Percentiles rank a stretch among this genome's conserved stretches.
These are phyloP conservation scores for Tupaia chinensis DNA, from an alignment of 2,113 vertebrate species.

Conservation along the genomic window DNA sequence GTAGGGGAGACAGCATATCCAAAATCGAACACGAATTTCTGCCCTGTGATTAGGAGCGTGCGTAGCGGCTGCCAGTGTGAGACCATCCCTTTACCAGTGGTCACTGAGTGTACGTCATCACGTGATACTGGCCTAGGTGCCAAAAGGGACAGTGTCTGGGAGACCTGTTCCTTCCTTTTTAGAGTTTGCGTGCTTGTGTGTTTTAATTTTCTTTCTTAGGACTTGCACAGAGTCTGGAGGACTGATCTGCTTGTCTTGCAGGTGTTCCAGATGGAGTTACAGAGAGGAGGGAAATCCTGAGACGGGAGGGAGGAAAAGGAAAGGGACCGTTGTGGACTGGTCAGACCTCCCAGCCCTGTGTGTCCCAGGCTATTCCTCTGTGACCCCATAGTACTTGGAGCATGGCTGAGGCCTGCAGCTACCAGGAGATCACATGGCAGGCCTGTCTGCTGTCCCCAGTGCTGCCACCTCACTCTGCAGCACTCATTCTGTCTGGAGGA, in stretches of 20 bases:
- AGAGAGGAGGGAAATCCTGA: not conserved
- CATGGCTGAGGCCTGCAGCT: not conserved
- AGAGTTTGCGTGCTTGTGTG: not conserved
- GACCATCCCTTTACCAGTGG: not conserved
- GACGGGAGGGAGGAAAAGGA: not conserved
- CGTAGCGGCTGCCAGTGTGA: not conserved
- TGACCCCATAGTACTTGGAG: not conserved
- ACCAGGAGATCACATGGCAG: not conserved
- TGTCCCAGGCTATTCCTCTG: not conserved
- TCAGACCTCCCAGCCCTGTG: not conserved
- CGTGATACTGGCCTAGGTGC: not conserved
- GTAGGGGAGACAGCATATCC: not conserved
- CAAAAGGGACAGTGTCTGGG: not conserved
- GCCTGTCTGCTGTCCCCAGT: not conserved
- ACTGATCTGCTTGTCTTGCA: not conserved
- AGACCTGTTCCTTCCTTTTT: conserved; percentile 6
- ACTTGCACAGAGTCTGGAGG: not conserved
- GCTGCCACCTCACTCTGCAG: fast-evolving
- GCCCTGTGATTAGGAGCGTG: not conserved
- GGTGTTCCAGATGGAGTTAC: not conserved
- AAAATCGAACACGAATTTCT: not conserved
- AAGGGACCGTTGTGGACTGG: not conserved
- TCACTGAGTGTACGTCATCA: not conserved
- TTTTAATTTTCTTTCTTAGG: conserved; percentile 11
- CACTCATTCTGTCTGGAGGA: not conserved